These are phyloP conservation scores for Cirrhinus mrigala DNA, from an alignment of 2,797 vertebrate species.

Conservation along the genomic window DNA sequence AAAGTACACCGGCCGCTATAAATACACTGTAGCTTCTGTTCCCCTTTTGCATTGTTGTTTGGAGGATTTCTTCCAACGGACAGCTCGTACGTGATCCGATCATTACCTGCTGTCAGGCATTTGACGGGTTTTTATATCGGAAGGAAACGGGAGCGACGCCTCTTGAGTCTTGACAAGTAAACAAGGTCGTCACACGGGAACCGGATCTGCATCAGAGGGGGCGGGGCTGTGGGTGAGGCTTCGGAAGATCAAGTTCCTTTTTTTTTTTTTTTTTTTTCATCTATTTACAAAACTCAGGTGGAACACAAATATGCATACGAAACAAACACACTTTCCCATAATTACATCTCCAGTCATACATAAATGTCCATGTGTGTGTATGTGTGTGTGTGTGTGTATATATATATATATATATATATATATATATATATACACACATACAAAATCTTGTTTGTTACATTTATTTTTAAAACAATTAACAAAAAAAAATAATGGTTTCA, in stretches of 20 bases:
- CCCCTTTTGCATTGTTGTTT: slow-evolving; percentile 62
- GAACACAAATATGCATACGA: too few relatives aligned
- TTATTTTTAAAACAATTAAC: too few relatives aligned
- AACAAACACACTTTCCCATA: too few relatives aligned
- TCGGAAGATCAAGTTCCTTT: slow-evolving; percentile 64
- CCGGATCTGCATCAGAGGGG: slow-evolving; percentile 61
- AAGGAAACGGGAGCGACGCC: slow-evolving; percentile 28
- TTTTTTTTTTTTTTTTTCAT: too few relatives aligned
- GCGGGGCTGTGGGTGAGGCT: slow-evolving; percentile 50
- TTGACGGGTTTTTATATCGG: slow-evolving; percentile 57
- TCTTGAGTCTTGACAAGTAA: slow-evolving; percentile 69
- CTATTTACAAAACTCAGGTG: too few relatives aligned
- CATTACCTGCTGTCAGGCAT: background rate
- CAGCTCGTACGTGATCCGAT: background rate
- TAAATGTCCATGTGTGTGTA: too few relatives aligned
- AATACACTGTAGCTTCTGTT: background rate
- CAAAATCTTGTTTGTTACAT: too few relatives aligned
- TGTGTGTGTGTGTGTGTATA: too few relatives aligned
- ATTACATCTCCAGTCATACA: too few relatives aligned
- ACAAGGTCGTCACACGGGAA: slow-evolving; percentile 79
- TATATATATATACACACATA: too few relatives aligned
- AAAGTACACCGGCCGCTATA: background rate
- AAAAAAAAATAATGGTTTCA: too few relatives aligned
- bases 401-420: too few relatives aligned
- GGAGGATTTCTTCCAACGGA: background rate